These are phyloP conservation scores for Cotesia congregata DNA, from an alignment of 2,888 invertebrate species.

Conservation along the genomic window DNA sequence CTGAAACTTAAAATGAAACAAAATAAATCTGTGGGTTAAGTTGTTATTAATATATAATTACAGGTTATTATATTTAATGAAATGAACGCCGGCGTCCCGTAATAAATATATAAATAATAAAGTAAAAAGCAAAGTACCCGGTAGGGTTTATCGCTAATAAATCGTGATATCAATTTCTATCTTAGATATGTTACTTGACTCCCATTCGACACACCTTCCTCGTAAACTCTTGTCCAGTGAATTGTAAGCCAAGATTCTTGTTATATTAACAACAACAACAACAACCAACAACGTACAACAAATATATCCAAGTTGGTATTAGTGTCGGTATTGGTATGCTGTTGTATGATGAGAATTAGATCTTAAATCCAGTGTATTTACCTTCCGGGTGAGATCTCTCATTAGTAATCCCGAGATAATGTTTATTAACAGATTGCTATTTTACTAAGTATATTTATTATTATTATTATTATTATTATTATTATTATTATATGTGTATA, in stretches of 20 bases:
- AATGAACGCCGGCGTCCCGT: neutral
- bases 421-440: slow-evolving; percentile 29
- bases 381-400: slow-evolving; percentile 37
- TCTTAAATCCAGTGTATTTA: slow-evolving; percentile 31
- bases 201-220: slow-evolving; percentile 46
- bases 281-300: no score
- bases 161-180: slow-evolving; percentile 47
- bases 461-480: no score
- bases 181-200: slow-evolving; percentile 36
- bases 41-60: neutral
- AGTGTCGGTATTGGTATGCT: no score
- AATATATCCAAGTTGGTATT: no score
- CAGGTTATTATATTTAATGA: neutral
- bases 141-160: slow-evolving; percentile 9
- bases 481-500: neutral
- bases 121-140: neutral
- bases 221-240: slow-evolving; percentile 36
- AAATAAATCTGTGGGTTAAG: neutral
- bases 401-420: slow-evolving; percentile 29
- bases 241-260: slow-evolving; percentile 18
- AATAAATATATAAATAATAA: neutral
- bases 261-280: no score
- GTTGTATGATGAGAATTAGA: slow-evolving; percentile 26
- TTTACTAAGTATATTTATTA: slow-evolving; percentile 3
- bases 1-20: no score